Base-by-base conservation (phyloP, 2,888 invertebrate species). In the Plebejus anna region DNA sequence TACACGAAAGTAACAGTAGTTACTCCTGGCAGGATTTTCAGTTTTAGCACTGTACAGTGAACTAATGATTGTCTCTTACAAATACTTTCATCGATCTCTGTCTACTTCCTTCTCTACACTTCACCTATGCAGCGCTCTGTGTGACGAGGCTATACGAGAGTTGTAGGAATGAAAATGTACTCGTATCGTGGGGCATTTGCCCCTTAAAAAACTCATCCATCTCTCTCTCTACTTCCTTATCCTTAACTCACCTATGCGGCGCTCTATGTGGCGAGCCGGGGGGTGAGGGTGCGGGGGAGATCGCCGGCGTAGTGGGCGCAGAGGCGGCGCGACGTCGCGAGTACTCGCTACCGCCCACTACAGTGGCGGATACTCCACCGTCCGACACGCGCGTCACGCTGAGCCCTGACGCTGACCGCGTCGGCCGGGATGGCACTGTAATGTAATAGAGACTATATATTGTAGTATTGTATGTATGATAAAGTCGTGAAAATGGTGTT, bases 241-340 rank as follows among this genome's bases (percentile, higher is more conserved):
- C 22, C 22, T 22, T 70, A 28, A 42, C 76, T 82, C 78, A 91
- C 92, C 92, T 90, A 79, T 91, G 90, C 28, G 85, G 84, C 28
- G 88, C 87, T 70, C 94, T 86, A 78, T 94, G 91, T 75, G 96
- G 94, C 79, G 95, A 95, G 78, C 96, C 96, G 75, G 96, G 95
- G 36, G 97, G 97, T 59, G 97, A 97, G 59, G 95, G 94, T 75
- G 97, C 97, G 72, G 97, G 97, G 70, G 97, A 97, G 57, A 95
- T 91, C 76, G 95, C 95, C 0, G 97, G 97, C 22, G 97, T 96
- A 61, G 95, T 94, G 28, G 97, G 97, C 66, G 97, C 97, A 16
- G 97, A 97, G 75, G 96, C 95, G 13, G 96, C 95, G 38, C 95
- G 90, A 79, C 95, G 82, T 79, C 95, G 83, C 79, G 94, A 87